Evolutionary conservation across 2,888 invertebrate species (phyloP).

Genomic region (Eristalis arbustorum): DNA sequence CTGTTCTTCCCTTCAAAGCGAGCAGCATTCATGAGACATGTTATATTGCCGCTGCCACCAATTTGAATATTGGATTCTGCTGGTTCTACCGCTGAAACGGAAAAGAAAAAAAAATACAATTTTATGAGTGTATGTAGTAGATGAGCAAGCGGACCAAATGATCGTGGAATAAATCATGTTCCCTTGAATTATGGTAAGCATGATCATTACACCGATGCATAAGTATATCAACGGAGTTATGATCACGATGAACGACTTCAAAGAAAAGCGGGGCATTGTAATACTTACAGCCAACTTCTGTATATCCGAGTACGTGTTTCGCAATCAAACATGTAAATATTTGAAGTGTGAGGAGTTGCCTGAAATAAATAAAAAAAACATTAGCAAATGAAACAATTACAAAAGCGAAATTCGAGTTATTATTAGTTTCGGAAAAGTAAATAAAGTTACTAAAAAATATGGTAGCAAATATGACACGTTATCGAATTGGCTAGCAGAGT

Average conservation of each 20-base stretch:
- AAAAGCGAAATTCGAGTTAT: background rate
- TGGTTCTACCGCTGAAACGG: conserved; percentile 72
- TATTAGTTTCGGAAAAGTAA: background rate
- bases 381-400: background rate
- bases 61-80: conserved; percentile 73
- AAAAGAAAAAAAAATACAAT: background rate
- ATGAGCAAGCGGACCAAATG: background rate
- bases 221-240: background rate
- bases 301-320: background rate
- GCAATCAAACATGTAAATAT: background rate
- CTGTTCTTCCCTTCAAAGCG: conserved; percentile 72
- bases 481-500: too few species aligned
- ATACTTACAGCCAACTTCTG: conserved; percentile 39
- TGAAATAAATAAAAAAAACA: background rate
- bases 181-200: background rate
- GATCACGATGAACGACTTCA: background rate
- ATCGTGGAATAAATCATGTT: background rate
- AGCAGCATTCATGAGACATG: conserved; percentile 75
- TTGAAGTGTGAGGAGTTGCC: background rate
- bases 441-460: background rate
- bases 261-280: conserved; percentile 8
- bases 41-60: conserved; percentile 76
- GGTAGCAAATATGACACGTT: background rate
- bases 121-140: background rate
- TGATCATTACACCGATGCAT: background rate